Evolutionary conservation across 2,888 invertebrate species (phyloP).

Genomic region (Smittia sp.): DNA sequence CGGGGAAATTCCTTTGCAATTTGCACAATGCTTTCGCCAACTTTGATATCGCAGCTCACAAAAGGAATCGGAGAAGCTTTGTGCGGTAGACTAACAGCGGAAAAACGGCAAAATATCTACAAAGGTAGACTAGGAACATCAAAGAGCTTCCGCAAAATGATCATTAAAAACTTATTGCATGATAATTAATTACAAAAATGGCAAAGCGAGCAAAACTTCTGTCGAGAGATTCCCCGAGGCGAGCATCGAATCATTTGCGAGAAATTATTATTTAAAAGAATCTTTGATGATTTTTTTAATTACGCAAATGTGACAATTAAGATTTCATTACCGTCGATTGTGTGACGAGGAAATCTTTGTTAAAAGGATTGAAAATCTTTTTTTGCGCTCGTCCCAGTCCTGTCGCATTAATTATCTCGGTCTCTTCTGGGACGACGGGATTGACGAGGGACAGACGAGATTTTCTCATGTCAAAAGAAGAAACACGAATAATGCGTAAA

Average conservation of each 20-base stretch:
- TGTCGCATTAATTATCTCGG: too few relatives aligned
- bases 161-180: constrained; percentile 36
- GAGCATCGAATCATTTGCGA: neutral
- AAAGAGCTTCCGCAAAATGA: constrained; percentile 41
- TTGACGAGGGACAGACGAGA: too few relatives aligned
- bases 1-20: constrained; percentile 2
- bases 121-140: constrained; percentile 28
- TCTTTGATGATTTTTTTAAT: constrained; percentile 17
- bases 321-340: constrained; percentile 7
- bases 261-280: neutral
- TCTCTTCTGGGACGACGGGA: too few relatives aligned
- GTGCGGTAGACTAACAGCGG: constrained; percentile 22
- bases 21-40: neutral
- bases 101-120: constrained; percentile 10
- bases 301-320: constrained; percentile 20
- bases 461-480: neutral
- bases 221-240: constrained; percentile 11
- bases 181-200: constrained; percentile 39
- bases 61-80: constrained; percentile 14
- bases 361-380: constrained; percentile 19
- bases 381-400: too few relatives aligned
- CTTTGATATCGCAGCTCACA: constrained; percentile 13
- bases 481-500: constrained; percentile 27
- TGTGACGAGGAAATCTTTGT: neutral
- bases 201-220: neutral